Conservation (phyloP, 2,888 invertebrate species). For the Acleris laterana region DNA sequence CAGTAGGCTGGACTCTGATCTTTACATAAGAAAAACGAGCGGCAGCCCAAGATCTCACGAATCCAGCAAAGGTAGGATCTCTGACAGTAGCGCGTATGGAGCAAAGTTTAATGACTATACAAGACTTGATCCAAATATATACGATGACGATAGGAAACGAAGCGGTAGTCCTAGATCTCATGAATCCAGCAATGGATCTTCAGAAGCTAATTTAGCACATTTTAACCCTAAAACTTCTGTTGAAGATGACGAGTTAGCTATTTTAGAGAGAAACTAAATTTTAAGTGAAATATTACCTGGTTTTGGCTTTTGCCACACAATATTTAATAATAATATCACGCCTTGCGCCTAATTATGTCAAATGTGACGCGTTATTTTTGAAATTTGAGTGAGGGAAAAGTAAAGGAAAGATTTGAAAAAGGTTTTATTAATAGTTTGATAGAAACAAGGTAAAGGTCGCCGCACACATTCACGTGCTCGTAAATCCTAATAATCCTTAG, state of each 20-base stretch:
- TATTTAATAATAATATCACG: background rate
- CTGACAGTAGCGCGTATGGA: conserved; percentile 29
- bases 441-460: too few species aligned
- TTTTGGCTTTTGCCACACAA: conserved; percentile 9
- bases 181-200: conserved; percentile 64
- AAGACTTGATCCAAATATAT: conserved; percentile 28
- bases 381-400: background rate
- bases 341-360: background rate
- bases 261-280: conserved; percentile 66
- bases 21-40: conserved; percentile 72
- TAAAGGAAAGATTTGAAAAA: background rate
- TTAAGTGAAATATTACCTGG: conserved; percentile 22
- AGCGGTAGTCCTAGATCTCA: conserved; percentile 39
- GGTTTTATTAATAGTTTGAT: background rate
- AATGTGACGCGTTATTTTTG: background rate
- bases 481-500: too few species aligned
- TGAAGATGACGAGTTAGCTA: conserved; percentile 77
- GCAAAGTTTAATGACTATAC: conserved; percentile 27
- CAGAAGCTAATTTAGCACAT: conserved; percentile 70
- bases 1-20: conserved; percentile 65
- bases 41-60: conserved; percentile 75
- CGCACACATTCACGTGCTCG: too few species aligned
- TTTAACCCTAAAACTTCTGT: conserved; percentile 72
- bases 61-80: conserved; percentile 64
- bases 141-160: conserved; percentile 23